Evolutionary conservation across 2,888 invertebrate species (phyloP).

Genomic region (Myopa testacea): DNA sequence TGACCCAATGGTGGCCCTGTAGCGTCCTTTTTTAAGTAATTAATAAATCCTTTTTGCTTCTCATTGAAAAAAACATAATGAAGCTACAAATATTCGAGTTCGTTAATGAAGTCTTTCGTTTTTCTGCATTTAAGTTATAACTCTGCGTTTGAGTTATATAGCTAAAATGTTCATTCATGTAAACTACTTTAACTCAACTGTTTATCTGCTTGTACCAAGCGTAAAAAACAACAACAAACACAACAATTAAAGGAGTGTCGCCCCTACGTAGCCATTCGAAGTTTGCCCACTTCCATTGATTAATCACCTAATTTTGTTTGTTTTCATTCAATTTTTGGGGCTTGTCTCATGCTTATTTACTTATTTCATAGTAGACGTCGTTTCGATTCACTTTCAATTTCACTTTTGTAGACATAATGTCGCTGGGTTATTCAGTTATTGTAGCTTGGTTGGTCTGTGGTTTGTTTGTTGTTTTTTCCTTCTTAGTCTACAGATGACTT

Average conservation of each 20-base stretch:
- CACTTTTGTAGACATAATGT: not conserved
- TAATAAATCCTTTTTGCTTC: no score
- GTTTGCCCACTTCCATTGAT: slow-evolving; percentile 40
- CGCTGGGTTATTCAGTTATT: not conserved
- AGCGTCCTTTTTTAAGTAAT: no score
- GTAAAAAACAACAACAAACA: not conserved
- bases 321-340: slow-evolving; percentile 23
- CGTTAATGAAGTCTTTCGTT: slow-evolving; percentile 40
- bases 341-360: slow-evolving; percentile 24
- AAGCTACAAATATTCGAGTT: no score
- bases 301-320: slow-evolving; percentile 43
- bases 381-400: not conserved
- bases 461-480: not conserved
- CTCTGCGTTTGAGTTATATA: not conserved
- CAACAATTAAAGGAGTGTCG: slow-evolving; percentile 10
- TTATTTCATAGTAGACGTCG: not conserved
- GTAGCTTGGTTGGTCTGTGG: no score
- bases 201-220: not conserved
- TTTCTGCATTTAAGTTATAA: not conserved
- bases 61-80: no score
- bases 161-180: no score
- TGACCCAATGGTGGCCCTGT: no score
- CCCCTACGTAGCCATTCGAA: not conserved
- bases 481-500: slow-evolving; percentile 32
- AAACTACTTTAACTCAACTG: no score